Conservation (phyloP, 2,888 invertebrate genomes). For the Drosophila anomelani region DNA sequence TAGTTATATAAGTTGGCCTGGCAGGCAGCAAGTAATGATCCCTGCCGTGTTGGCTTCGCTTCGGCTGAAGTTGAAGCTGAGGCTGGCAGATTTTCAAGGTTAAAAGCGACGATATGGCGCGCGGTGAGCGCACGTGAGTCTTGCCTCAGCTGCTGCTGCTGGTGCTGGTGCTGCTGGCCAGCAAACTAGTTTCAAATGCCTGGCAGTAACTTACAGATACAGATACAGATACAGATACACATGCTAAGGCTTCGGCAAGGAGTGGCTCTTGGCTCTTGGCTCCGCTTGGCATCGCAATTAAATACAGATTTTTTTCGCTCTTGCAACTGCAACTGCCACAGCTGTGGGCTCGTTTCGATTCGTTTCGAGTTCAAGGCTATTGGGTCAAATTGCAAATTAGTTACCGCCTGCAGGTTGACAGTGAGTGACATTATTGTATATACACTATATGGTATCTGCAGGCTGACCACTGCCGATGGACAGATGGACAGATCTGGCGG, state of each 20-base stretch:
- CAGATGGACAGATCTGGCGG: slow-evolving; percentile 12
- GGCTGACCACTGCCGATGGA: slow-evolving; percentile 27
- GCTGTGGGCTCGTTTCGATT: slow-evolving; percentile 45
- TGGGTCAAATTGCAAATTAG: slow-evolving; percentile 78
- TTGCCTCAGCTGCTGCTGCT: slow-evolving; percentile 50
- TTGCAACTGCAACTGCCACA: slow-evolving; percentile 54
- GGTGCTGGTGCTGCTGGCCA: slow-evolving; percentile 45
- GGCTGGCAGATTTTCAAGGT: slow-evolving; percentile 82
- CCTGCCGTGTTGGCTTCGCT: slow-evolving; percentile 48
- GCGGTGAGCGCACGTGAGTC: slow-evolving; percentile 72
- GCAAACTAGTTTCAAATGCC: slow-evolving; percentile 78
- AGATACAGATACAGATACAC: slow-evolving; percentile 74
- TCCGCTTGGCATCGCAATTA: slow-evolving; percentile 66
- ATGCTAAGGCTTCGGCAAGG: slow-evolving; percentile 55
- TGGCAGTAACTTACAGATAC: slow-evolving; percentile 74
- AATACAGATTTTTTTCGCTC: slow-evolving; percentile 59
- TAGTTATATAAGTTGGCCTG: slow-evolving; percentile 62
- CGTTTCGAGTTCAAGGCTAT: slow-evolving; percentile 79
- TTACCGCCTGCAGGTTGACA: slow-evolving; percentile 79
- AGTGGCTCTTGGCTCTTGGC: slow-evolving; percentile 50
- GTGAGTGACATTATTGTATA: slow-evolving; percentile 71
- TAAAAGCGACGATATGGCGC: slow-evolving; percentile 68
- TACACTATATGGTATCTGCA: slow-evolving; percentile 9
- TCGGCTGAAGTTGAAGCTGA: slow-evolving; percentile 46
- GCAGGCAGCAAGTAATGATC: slow-evolving; percentile 41